Evolutionary conservation across 2,797 vertebrate species (phyloP), one percentile per base, ranked within the genome.

Genomic region (Hyperoplus immaculatus): DNA sequence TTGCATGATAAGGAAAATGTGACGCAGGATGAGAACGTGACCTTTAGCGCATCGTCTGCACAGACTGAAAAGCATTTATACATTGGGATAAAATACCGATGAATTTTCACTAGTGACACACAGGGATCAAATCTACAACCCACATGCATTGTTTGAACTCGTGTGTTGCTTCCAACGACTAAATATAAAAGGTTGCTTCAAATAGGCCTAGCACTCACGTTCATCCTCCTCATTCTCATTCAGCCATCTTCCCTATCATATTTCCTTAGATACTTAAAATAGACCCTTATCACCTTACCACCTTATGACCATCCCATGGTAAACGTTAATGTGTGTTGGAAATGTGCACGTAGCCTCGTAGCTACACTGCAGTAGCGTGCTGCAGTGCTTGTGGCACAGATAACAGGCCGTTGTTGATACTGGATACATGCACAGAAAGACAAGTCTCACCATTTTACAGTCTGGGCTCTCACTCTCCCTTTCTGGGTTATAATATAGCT

Each of bases 1-100:
- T 58, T 11, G 55, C 0, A 0, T 1, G 55, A 66, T 43, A 69
- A 82, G 88, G 90, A 94, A 94, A 93, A 92, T 90, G 92, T 95
- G 95, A 95, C 95, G 94, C 95, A 95, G 91, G 88, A 93, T 81
- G 86, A 47, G 90, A 87, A 94, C 94, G 93, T 95, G 93, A 93
- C 82, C 85, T 89, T 38, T 84, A 41, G 64, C 84, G 88, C 94
- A 91, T 95, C 81, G 80, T 66, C 80, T 59, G 67, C 71, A 14
- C 5, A 4, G 45, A 29, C 29, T 29, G 29, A 29, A 29, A 29
- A 29, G 29, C 29, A 29, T n/a, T 2, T 8, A 8, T 2, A 14
- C 9, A 12, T 6, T 69, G 8, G 1, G 15, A 16, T 18, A 1
- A 54, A 51, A 49, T 13, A 51, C 4, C 2, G 1, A 1, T 36